Conservation (phyloP, 2,797 vertebrate genomes). For the Morus bassanus region DNA sequence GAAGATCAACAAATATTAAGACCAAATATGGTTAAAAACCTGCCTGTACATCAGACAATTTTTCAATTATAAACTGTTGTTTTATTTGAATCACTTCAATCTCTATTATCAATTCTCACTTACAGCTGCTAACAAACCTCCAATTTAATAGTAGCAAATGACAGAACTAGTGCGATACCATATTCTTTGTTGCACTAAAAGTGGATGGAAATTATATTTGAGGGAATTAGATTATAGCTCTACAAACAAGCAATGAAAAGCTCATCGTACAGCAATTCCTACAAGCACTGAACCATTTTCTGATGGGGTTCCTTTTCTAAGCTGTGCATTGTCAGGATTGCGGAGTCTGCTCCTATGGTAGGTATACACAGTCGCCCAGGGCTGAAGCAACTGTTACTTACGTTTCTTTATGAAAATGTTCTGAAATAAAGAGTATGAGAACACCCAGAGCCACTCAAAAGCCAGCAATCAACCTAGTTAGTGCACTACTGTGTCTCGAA, state of each 20-base stretch:
- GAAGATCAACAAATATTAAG: neutral
- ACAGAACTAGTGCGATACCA: neutral
- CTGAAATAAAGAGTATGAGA: neutral
- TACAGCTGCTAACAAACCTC: neutral
- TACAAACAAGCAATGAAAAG: neutral
- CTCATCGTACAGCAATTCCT: neutral
- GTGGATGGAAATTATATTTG: neutral
- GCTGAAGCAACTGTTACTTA: neutral
- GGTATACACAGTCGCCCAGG: neutral
- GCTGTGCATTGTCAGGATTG: rapidly evolving
- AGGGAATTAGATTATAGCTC: neutral
- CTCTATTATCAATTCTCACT: neutral
- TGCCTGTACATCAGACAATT: neutral
- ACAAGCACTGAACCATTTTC: neutral
- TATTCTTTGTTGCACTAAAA: neutral
- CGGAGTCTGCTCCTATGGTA: neutral
- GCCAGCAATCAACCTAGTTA: neutral
- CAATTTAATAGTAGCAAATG: neutral
- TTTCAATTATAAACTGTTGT: neutral
- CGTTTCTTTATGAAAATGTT: neutral
- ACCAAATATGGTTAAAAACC: neutral
- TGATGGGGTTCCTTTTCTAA: neutral
- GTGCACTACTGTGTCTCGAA: neutral
- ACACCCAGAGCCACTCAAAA: neutral
- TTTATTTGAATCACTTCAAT: neutral